Evolutionary conservation across 2,888 invertebrate genomes (phyloP), one percentile per base, ranked within the genome.

Genomic region (Osedax frankpressi): DNA sequence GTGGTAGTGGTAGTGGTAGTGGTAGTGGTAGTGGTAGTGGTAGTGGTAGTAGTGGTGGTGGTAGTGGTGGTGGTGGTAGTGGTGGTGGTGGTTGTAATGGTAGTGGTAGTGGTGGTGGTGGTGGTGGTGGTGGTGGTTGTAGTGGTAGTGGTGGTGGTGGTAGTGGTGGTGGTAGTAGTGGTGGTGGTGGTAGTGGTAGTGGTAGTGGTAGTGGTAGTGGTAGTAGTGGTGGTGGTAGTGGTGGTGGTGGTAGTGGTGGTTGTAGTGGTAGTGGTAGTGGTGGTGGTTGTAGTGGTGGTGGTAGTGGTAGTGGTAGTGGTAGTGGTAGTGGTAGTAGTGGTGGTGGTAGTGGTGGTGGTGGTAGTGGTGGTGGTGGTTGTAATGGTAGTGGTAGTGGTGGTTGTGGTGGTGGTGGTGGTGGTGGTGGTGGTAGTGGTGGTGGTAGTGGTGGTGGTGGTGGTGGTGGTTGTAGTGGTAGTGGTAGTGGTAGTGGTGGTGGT

Each of bases 181-280:
- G 28, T 70, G 28, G 70, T 70, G 29, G 28, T n/a, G 28, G 70
- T n/a, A n/a, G n/a, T n/a, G n/a, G n/a, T n/a, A n/a, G 44, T 44
- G 19, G 44, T 44, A 44, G 44, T 44, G 19, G 70, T 28, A 28
- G 70, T 70, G 28, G 70, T 70, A 70, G 70, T 70, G 28, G 70
- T 70, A 70, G 70, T 70, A 70, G 70, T 70, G n/a, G 70, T 70
- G n/a, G 70, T 70, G n/a, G 70, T 70, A 28, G 70, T 70, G n/a
- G 70, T 70, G 28, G 70, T 29, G 28, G 70, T 70, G 28, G 70
- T 70, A 70, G 70, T 70, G 28, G 70, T 70, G 28, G 70, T 70
- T 29, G 70, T 70, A 70, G 70, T 70, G 28, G 70, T 70, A 70
- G 70, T 70, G 28, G 70, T 70, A 70, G 70, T 70, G 28, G 70